Conservation (phyloP, 2,113 vertebrate genomes). For the Dipodomys spectabilis region DNA sequence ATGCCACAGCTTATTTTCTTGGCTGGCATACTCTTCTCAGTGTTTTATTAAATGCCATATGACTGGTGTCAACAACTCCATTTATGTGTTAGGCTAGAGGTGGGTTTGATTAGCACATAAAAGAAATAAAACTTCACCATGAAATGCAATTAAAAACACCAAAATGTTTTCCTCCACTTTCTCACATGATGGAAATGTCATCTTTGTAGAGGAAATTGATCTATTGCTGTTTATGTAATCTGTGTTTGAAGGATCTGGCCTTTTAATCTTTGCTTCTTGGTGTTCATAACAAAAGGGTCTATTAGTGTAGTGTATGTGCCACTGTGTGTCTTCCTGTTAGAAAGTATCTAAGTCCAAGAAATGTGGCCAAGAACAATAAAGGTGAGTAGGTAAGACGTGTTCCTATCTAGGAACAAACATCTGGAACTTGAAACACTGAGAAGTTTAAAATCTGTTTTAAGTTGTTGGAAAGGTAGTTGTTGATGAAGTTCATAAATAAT, state of each 20-base stretch:
- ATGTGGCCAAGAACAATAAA: constrained; percentile 65
- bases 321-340: constrained; percentile 64
- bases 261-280: constrained; percentile 60
- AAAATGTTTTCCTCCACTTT: constrained; percentile 17
- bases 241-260: constrained; percentile 32
- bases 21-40: background rate
- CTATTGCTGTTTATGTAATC: constrained; percentile 47
- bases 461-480: constrained; percentile 38
- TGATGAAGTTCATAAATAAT: constrained; percentile 30
- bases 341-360: constrained; percentile 56
- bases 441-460: constrained; percentile 68
- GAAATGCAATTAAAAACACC: constrained; percentile 2
- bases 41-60: background rate
- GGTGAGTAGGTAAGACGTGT: constrained; percentile 48
- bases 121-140: background rate
- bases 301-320: constrained; percentile 59
- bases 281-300: constrained; percentile 54
- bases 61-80: background rate
- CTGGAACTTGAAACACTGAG: constrained; percentile 45
- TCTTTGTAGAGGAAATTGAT: constrained; percentile 37
- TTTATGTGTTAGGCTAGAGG: background rate
- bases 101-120: constrained; percentile 1
- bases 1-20: background rate
- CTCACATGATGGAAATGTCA: background rate
- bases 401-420: constrained; percentile 44